These are phyloP conservation scores for Brachyalestes nurse DNA, from an alignment of 2,797 vertebrate genomes.

Conservation along the genomic window DNA sequence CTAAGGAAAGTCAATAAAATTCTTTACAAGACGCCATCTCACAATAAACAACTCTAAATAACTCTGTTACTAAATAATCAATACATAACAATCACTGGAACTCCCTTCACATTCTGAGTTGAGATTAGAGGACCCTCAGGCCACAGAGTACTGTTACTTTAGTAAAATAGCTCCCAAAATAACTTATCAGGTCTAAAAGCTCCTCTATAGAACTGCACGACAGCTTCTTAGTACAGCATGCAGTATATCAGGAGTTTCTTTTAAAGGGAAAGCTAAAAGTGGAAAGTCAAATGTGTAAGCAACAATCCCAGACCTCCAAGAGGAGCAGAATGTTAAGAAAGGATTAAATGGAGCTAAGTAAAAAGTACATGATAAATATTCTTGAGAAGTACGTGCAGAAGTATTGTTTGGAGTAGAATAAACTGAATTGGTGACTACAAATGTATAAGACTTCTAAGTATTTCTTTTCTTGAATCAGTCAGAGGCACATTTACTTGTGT, in stretches of 20 bases:
- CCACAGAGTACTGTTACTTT: no score
- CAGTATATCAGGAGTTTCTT: neutral
- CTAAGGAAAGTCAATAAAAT: no score
- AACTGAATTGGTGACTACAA: neutral
- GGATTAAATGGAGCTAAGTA: neutral
- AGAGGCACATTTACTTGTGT: neutral
- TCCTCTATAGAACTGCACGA: no score
- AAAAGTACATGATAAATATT: neutral
- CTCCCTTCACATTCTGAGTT: no score
- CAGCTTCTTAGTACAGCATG: no score
- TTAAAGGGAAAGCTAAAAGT: neutral
- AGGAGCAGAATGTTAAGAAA: neutral
- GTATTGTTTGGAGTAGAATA: neutral
- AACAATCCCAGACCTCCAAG: neutral
- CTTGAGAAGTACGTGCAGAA: neutral
- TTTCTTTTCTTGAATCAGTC: neutral
- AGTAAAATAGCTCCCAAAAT: no score
- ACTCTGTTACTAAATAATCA: no score
- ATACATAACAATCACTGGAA: no score
- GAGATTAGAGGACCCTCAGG: no score
- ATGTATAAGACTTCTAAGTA: neutral
- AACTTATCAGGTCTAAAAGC: no score
- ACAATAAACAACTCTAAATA: no score
- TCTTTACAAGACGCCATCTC: no score
- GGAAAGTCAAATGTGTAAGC: neutral